Conservation (phyloP, 2,797 vertebrate genomes). For the Oreochromis mossambicus region DNA sequence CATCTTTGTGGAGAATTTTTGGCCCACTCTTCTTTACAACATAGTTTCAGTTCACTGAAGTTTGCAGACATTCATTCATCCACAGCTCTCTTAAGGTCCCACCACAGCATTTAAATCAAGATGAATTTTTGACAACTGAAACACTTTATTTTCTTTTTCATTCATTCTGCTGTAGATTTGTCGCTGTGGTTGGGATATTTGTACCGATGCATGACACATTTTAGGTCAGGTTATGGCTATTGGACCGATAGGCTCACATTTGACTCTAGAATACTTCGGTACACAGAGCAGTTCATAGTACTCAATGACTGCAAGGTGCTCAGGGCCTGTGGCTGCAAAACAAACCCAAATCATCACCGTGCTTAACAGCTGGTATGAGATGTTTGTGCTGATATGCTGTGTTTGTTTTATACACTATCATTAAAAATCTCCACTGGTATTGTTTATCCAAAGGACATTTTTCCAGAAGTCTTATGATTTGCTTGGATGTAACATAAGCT, state of each 20-base stretch:
- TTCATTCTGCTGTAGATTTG: not conserved
- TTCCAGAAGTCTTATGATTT: not conserved
- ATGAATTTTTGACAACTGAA: no score
- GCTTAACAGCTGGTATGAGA: not conserved
- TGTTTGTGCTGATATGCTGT: not conserved
- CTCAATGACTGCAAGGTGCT: not conserved
- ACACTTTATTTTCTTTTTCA: not conserved
- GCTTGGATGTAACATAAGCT: not conserved
- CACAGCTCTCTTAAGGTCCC: not conserved
- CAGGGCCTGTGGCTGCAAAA: not conserved
- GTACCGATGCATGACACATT: not conserved
- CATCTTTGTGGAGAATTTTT: no score
- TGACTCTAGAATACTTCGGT: no score
- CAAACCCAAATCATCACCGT: not conserved
- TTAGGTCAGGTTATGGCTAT: no score
- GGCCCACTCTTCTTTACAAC: no score
- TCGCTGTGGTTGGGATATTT: not conserved
- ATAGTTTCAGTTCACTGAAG: not conserved
- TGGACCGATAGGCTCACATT: no score
- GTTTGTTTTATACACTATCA: not conserved
- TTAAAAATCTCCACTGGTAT: not conserved
- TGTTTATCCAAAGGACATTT: not conserved
- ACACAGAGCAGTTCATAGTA: not conserved
- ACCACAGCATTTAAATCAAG: no score
- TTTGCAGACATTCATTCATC: not conserved